Percentiles rank a stretch among this genome's conserved stretches.
phyloP scores from a whole-genome alignment of 1,140 invertebrate genomes.

The Lordiphosa clarofinis region DNA sequence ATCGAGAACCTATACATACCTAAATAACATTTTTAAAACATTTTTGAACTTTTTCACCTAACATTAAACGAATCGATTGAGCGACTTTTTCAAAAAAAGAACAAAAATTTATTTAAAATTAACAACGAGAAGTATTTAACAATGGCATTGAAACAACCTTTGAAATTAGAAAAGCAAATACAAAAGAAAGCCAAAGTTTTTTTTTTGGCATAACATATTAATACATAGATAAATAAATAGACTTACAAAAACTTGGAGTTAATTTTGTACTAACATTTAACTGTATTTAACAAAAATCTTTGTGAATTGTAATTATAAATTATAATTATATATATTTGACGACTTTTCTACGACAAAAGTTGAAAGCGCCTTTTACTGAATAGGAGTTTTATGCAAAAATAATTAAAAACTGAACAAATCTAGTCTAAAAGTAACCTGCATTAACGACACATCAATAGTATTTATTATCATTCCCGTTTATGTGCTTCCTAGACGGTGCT shows the following conservation, averaged over 20 bases:
- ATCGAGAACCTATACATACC: slow-evolving; percentile 17
- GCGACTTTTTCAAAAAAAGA: slow-evolving; percentile 18
- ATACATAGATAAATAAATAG: slow-evolving; percentile 17
- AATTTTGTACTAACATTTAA: slow-evolving; percentile 61
- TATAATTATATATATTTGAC: slow-evolving; percentile 5
- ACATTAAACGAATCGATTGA: slow-evolving; percentile 24
- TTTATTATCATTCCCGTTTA: too few species aligned
- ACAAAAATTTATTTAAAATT: slow-evolving; percentile 4
- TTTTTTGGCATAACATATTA: slow-evolving; percentile 2
- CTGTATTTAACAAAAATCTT: slow-evolving; percentile 43
- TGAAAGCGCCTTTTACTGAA: too few species aligned
- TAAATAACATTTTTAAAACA: slow-evolving; percentile 9
- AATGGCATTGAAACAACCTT: slow-evolving; percentile 37
- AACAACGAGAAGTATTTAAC: slow-evolving; percentile 43
- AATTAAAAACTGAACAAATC: too few species aligned
- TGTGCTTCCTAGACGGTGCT: too few species aligned
- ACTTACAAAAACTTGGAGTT: slow-evolving; percentile 44
- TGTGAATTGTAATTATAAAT: slow-evolving; percentile 27
- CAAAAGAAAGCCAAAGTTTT: slow-evolving; percentile 15
- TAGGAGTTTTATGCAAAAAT: too few species aligned
- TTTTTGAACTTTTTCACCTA: slow-evolving; percentile 4
- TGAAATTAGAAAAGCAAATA: slow-evolving; percentile 16
- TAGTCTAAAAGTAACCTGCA: too few species aligned
- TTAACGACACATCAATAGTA: too few species aligned
- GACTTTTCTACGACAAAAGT: background rate